phyloP scores from a whole-genome alignment of 2,888 invertebrate genomes.

The Volucella bombylans region DNA sequence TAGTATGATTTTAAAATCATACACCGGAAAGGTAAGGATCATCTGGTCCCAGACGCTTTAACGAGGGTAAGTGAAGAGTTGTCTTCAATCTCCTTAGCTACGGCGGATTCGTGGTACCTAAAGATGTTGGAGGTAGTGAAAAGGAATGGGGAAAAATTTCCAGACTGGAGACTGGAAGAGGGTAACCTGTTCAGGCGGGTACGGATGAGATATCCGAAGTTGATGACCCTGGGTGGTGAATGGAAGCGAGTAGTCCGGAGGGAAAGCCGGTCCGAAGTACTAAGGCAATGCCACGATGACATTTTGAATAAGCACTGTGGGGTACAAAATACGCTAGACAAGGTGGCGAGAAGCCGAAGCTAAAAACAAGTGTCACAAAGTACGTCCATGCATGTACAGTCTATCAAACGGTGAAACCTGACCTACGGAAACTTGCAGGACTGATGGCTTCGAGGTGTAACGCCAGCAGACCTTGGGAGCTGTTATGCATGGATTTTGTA shows the following conservation, averaged over 20 bases:
- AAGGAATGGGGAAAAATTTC: background rate
- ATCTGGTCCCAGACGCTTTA: conserved; percentile 29
- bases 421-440: conserved; percentile 8
- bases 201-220: background rate
- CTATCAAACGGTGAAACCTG: conserved; percentile 9
- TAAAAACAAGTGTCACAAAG: background rate
- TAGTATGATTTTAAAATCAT: conserved; percentile 35
- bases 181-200: background rate
- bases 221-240: background rate
- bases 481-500: conserved; percentile 37
- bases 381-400: conserved; percentile 8
- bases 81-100: too few species aligned
- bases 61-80: background rate
- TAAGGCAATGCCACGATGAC: conserved; percentile 4
- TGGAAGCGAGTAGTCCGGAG: conserved; percentile 2
- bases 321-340: conserved; percentile 16
- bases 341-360: background rate
- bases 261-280: background rate
- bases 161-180: background rate
- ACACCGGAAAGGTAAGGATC: conserved; percentile 49
- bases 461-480: conserved; percentile 34
- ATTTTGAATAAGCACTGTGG: conserved; percentile 3
- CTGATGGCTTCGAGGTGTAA: conserved; percentile 6
- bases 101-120: too few species aligned
- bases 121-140: too few species aligned